Conservation (phyloP, 2,797 vertebrate genomes). For the Lithobates sylvaticus region DNA sequence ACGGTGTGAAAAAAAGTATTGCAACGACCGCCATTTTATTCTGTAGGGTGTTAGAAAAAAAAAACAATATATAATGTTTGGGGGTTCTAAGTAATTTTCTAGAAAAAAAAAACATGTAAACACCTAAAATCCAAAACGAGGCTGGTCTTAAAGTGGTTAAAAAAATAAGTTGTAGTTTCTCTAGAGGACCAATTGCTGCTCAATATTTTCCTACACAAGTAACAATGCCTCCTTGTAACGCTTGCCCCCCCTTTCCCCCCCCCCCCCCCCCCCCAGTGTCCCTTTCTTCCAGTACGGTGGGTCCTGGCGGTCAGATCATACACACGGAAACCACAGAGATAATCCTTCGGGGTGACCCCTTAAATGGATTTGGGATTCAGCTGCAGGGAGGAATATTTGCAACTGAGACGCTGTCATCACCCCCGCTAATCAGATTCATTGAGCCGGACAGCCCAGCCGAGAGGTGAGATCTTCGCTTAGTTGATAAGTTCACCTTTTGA, state of each 20-base stretch:
- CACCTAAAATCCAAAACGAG: no score
- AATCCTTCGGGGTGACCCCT: slow-evolving; percentile 87
- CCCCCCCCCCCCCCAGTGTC: slow-evolving; percentile 79
- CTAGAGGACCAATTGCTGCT: no score
- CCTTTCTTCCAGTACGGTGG: slow-evolving; percentile 91
- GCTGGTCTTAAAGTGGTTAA: no score
- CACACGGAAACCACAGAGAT: slow-evolving; percentile 93
- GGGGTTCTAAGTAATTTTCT: no score
- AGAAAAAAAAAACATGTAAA: no score
- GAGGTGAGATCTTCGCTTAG: slow-evolving; percentile 79
- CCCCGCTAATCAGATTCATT: slow-evolving; percentile 93
- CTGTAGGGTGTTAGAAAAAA: no score
- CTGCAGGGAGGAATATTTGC: slow-evolving; percentile 97
- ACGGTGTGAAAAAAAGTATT: no score
- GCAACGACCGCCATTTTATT: no score
- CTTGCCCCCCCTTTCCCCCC: slow-evolving; percentile 34
- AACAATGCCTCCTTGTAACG: neutral
- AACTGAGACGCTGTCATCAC: slow-evolving; percentile 92
- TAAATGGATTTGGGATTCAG: slow-evolving; percentile 95
- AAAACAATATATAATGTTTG: no score
- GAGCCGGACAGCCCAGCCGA: slow-evolving; percentile 97
- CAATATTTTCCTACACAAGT: no score
- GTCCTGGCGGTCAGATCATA: slow-evolving; percentile 93
- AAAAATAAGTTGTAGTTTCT: no score
- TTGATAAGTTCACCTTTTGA: no score